phyloP scores from a whole-genome alignment of 2,797 vertebrate species.

The Apogon talboti region DNA sequence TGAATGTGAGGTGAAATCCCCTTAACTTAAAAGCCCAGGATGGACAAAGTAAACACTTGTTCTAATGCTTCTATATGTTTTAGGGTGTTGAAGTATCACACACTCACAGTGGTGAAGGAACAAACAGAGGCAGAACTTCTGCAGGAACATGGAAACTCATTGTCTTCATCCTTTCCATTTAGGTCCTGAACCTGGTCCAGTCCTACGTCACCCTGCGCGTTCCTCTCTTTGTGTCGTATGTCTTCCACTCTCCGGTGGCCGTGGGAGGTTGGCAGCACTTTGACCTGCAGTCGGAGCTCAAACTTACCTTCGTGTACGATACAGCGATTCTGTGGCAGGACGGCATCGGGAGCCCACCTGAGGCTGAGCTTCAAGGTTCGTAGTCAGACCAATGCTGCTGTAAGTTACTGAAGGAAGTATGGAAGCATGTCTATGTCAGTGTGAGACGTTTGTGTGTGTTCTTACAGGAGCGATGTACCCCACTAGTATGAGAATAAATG shows the following conservation, averaged over 20 bases:
- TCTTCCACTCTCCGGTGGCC: slow-evolving; percentile 94
- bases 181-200: slow-evolving; percentile 97
- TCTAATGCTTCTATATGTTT: too few relatives aligned
- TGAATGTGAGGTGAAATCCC: too few relatives aligned
- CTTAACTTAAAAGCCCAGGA: too few relatives aligned
- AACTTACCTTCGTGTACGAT: slow-evolving; percentile 97
- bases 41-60: too few relatives aligned
- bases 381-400: neutral
- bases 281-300: slow-evolving; percentile 93
- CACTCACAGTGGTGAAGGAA: too few relatives aligned
- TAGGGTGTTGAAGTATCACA: too few relatives aligned
- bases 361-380: slow-evolving; percentile 92
- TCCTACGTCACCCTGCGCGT: slow-evolving; percentile 95
- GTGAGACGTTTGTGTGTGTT: too few relatives aligned
- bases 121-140: too few relatives aligned
- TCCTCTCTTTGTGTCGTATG: slow-evolving; percentile 93
- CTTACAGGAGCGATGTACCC: slow-evolving; percentile 92
- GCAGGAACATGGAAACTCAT: too few relatives aligned
- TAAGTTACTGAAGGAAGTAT: too few relatives aligned
- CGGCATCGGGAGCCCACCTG: slow-evolving; percentile 93
- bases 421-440: too few relatives aligned
- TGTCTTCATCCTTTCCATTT: slow-evolving; percentile 11
- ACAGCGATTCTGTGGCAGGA: slow-evolving; percentile 98
- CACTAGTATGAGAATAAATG: slow-evolving; percentile 94
- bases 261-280: slow-evolving; percentile 97